Conservation (phyloP, 1,140 invertebrate genomes). For the Drosophila paulistorum region DNA sequence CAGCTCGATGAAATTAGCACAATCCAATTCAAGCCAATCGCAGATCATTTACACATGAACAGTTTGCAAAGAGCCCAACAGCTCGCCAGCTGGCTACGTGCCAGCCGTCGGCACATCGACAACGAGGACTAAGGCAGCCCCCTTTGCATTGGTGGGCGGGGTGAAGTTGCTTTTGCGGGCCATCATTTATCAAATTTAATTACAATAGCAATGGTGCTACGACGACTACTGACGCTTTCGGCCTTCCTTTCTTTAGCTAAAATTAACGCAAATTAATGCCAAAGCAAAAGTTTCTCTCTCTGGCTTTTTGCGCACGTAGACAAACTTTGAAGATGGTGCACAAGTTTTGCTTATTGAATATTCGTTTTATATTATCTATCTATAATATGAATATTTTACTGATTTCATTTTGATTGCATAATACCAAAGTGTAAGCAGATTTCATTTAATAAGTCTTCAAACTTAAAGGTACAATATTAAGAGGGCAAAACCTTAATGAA, state of each 20-base stretch:
- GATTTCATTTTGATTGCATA: constrained; percentile 16
- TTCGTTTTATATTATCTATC: constrained; percentile 25
- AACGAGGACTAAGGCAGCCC: background rate
- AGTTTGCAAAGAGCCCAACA: constrained; percentile 33
- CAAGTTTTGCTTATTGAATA: constrained; percentile 46
- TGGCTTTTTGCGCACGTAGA: constrained; percentile 52
- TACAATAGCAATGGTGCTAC: constrained; percentile 38
- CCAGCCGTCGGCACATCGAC: constrained; percentile 4
- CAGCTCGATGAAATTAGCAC: constrained; percentile 53
- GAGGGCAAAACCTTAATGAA: too few relatives aligned
- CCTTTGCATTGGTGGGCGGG: background rate
- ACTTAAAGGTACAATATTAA: background rate
- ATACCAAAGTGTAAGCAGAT: background rate
- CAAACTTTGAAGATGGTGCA: constrained; percentile 46
- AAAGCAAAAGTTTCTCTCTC: constrained; percentile 34
- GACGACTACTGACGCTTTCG: background rate
- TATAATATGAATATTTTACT: constrained; percentile 44
- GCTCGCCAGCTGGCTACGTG: constrained; percentile 45
- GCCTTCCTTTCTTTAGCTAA: constrained; percentile 32
- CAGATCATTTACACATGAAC: constrained; percentile 60
- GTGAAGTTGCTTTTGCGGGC: constrained; percentile 20
- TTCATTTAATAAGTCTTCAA: background rate
- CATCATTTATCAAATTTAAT: constrained; percentile 66
- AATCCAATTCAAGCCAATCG: constrained; percentile 56
- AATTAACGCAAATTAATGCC: constrained; percentile 64